Base-by-base conservation (phyloP, 2,888 invertebrate species). In the Lasius fuliginosus region DNA sequence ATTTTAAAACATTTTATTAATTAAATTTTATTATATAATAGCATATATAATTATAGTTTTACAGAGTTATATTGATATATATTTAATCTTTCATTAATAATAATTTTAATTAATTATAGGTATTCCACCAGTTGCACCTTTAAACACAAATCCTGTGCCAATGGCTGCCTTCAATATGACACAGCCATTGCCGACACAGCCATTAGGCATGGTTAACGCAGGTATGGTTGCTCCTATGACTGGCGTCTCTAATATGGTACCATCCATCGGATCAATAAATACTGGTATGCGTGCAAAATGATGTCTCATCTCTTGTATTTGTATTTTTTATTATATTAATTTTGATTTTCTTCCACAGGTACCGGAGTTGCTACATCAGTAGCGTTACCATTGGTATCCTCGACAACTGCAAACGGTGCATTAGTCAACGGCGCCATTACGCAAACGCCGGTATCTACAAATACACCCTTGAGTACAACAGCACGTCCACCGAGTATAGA, bases 401-500 rank as follows among this genome's bases (percentile, higher is more conserved):
- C 92, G 40, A 83, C 89, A 12, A 79, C 90, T 60, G 77, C 89
- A 74, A 73, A 91, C 33, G 87, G 89, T 15, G 23, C 86, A 15
- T 68, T 89, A 58, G 86, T 91, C n/a, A 91, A 91, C 27, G 93
- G 92, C 36, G 91, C 91, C 11, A 89, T 89, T 33, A 82, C 88
- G 40, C 93, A 93, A 71, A 94, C 94, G 15, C 95, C 95, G 49
- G 95, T 95, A 15, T 94, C 95, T 11, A 93, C 94, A 15, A 94
- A 89, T 82, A 94, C 95, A 68, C 95, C 95, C 33, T 75, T 95
- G 79, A 95, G 95, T 75, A 95, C 95, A 74, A 95, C 94, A 30
- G 94, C 95, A 15, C 90, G 95, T 67, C 95, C 95, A 42, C 95
- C 95, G n/a, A 95, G 95, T 82, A 94, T 96, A 90, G 96, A 96